These are phyloP conservation scores for Phalanger gymnotis DNA, from an alignment of 2,797 vertebrate genomes.

Conservation along the genomic window DNA sequence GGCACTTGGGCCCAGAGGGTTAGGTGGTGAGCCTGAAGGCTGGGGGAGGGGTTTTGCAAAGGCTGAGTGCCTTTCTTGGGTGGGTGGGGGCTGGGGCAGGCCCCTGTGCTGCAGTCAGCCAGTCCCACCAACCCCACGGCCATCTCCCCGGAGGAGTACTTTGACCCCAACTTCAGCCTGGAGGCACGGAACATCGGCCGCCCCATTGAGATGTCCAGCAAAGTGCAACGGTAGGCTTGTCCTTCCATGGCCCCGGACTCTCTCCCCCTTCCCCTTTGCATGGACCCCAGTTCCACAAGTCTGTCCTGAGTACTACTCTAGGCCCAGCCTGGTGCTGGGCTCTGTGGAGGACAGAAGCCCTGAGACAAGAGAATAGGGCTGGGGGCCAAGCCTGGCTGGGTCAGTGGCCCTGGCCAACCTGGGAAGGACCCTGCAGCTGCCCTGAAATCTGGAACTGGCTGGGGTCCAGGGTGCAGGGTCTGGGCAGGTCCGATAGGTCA, in stretches of 20 bases:
- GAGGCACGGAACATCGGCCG: conserved; percentile 95
- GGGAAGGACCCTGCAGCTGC: neutral
- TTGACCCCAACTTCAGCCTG: conserved; percentile 93
- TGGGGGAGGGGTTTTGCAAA: neutral
- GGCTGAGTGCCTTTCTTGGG: neutral
- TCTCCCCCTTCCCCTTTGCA: neutral
- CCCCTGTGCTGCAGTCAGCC: conserved; percentile 92
- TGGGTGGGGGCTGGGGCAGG: conserved; percentile 82
- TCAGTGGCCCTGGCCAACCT: neutral
- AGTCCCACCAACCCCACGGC: conserved; percentile 96
- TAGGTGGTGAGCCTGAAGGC: too few relatives aligned
- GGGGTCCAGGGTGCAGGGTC: neutral
- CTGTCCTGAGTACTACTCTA: neutral
- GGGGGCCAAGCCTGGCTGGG: neutral
- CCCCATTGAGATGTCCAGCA: conserved; percentile 95
- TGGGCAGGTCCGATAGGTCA: neutral
- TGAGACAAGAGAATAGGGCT: neutral
- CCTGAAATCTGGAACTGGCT: neutral
- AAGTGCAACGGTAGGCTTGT: conserved; percentile 91
- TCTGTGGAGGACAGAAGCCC: neutral
- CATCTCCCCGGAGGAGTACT: conserved; percentile 96
- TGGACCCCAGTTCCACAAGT: neutral
- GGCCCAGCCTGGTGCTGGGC: neutral
- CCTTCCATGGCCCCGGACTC: neutral
- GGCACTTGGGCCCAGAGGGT: neutral